A percentile compares a stretch with the other conserved stretches of the same genome.
phyloP scores from a whole-genome alignment of 2,888 invertebrate genomes.

The Mamestra brassicae region DNA sequence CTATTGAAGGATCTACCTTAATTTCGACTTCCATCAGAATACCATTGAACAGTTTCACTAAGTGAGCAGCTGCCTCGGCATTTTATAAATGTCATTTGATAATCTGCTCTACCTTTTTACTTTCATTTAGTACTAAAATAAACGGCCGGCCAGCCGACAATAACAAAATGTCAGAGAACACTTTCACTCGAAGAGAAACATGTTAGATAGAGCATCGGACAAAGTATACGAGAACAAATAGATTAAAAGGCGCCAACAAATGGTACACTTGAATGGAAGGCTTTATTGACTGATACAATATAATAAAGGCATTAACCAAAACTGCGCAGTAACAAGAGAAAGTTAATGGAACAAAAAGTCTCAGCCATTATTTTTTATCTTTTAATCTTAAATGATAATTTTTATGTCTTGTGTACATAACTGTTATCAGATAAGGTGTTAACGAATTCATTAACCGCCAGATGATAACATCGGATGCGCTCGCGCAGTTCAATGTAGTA shows the following conservation, averaged over 20 bases:
- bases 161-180: constrained; percentile 74
- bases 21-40: neutral
- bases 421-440: constrained; percentile 39
- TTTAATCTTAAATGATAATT: constrained; percentile 38
- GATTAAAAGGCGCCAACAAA: constrained; percentile 65
- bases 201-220: constrained; percentile 53
- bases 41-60: constrained; percentile 36
- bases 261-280: constrained; percentile 67
- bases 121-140: constrained; percentile 74
- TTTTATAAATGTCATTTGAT: constrained; percentile 67
- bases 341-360: constrained; percentile 67
- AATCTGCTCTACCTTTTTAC: constrained; percentile 69
- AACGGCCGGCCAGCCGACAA: constrained; percentile 68
- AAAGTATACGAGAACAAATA: constrained; percentile 69
- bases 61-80: constrained; percentile 42
- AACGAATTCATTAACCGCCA: constrained; percentile 45
- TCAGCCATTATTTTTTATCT: constrained; percentile 35
- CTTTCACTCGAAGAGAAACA: constrained; percentile 74
- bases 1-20: neutral
- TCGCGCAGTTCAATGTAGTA: constrained; percentile 40
- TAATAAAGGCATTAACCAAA: constrained; percentile 69
- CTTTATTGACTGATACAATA: constrained; percentile 68
- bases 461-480: constrained; percentile 52
- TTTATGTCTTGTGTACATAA: constrained; percentile 17
- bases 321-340: constrained; percentile 68